Base-by-base conservation (phyloP, 2,113 vertebrate species). In the Tachuris rubrigastra region DNA sequence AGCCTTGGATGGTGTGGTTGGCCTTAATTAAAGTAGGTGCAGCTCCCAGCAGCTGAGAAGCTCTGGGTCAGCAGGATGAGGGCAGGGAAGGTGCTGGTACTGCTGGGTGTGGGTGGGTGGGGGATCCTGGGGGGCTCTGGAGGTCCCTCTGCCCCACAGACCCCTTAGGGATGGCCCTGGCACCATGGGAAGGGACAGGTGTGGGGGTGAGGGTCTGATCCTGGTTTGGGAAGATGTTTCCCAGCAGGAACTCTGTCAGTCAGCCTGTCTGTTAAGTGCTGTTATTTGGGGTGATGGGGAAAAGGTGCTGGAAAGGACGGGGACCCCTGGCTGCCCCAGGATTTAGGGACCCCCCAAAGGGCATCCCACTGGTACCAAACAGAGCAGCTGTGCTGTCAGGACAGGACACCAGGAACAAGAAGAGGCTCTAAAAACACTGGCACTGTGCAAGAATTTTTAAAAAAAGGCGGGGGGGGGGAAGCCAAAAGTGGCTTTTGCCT, bases 391-490 rank as follows among this genome's bases (percentile, higher is more conserved):
- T 14, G 69, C 44, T 81, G 53, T 37, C 9, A 19, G 63, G 12
- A 12, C 7, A 53, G 12, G 44, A 24, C 0, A 14, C 27, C 0
- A 0, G 30, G n/a, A 50, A 16, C 2, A 3, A 81, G 35, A 41
- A 41, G 4, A 7, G 23, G 35, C 52, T 86, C 73, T 39, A 47
- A 35, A 83, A 90, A 68, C 1, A 9, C 67, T 41, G 60, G n/a
- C 39, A 42, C 12, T 25, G 56, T 41, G 47, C 9, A 53, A 30
- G 49, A 52, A 44, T 67, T 49, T 14, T 21, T 46, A 19, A 25
- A 15, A 35, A 52, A 63, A 24, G 1, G 0, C 0, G 0, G 0
- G 14, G 1, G 14, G 3, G 2, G 1, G 1, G 2, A 22, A 69
- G 53, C 52, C 73, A 75, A 33, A 31, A 90, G 50, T 31, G 80